A percentile compares a stretch with the other conserved stretches of the same genome.
Evolutionary conservation across 2,888 invertebrate species (phyloP).

Genomic region (Brachyptera risi): DNA sequence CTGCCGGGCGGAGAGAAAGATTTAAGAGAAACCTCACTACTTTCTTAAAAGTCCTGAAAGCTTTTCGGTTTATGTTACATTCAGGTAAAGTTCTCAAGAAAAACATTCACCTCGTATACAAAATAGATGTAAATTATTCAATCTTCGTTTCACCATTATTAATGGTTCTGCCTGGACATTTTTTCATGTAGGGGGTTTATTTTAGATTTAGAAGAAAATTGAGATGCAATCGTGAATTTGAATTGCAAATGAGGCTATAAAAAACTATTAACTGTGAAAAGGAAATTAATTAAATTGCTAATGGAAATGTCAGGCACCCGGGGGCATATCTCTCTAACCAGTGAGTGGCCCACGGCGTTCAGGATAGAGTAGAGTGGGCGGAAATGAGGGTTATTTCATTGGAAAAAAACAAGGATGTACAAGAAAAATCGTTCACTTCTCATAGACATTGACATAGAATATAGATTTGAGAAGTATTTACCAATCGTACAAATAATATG

Average conservation of each 20-base stretch:
- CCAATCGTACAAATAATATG: too few species aligned
- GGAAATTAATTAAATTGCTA: constrained; percentile 13
- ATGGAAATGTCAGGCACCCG: constrained; percentile 1
- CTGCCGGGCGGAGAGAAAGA: neutral
- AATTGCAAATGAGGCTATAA: constrained; percentile 1
- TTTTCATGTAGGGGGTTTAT: too few species aligned
- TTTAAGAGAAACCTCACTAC: neutral
- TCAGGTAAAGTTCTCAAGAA: too few species aligned
- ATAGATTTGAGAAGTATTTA: too few species aligned
- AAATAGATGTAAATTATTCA: too few species aligned
- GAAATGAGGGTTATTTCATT: neutral
- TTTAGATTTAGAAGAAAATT: neutral
- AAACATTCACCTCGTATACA: too few species aligned
- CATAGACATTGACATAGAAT: too few species aligned
- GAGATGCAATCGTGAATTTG: neutral
- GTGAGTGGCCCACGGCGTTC: neutral
- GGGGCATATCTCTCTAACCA: neutral
- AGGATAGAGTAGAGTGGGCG: neutral
- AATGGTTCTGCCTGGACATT: neutral
- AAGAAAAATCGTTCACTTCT: too few species aligned
- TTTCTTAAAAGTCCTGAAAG: neutral
- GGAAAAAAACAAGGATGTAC: neutral
- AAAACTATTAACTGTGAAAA: neutral
- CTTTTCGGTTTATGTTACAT: constrained; percentile 2
- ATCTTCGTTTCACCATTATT: too few species aligned